Base-by-base conservation (phyloP, 2,888 invertebrate genomes). In the Drosophila paramelanica region DNA sequence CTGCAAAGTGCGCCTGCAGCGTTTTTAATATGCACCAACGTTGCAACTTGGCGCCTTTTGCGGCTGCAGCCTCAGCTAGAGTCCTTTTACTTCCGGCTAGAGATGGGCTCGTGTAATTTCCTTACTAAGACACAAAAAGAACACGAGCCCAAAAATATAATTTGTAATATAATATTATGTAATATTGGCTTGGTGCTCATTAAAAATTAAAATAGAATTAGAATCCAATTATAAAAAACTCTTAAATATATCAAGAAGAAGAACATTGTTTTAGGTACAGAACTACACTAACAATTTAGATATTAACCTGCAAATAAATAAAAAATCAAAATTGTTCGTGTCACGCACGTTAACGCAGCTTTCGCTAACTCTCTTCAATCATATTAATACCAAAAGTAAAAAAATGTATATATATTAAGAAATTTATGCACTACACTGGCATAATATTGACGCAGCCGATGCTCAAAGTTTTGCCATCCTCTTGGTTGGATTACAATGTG, bases 21-120 rank as follows among this genome's bases (percentile, higher is more conserved):
- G 17, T 66, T 87, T 87, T 78, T 68, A 81, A 76, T 76, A 78
- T 84, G 70, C 81, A 84, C 67, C 59, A 68, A 42, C 31, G 27
- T 39, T 53, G 51, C 51, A 68, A 45, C 31, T 27, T 39, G 50
- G 51, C 55, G 53, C 60, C 66, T 47, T 39, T 20, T 27, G 11
- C 31, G 42, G 33, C 20, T 59, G 51, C 57, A 56, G 14, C 39
- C 31, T n/a, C 42, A 10, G 31, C 42, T 39, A 2, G 23, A 31
- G 14, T 20, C 38, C 27, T 23, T 31, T n/a, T 23, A 14, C 41
- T 42, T 13, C 39, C 46, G 17, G 1, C 38, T 31, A 46, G 60
- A 31, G 39, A 60, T 61, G 45, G 17, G 7, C n/a, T 1, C 27
- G 8, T 8, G 31, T 31, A 10, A 31, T 31, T 0, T 14, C 17